A percentile compares a stretch with the other conserved stretches of the same genome.
phyloP scores from a whole-genome alignment of 2,113 vertebrate species.

The Psammodynastes pulverulentus region DNA sequence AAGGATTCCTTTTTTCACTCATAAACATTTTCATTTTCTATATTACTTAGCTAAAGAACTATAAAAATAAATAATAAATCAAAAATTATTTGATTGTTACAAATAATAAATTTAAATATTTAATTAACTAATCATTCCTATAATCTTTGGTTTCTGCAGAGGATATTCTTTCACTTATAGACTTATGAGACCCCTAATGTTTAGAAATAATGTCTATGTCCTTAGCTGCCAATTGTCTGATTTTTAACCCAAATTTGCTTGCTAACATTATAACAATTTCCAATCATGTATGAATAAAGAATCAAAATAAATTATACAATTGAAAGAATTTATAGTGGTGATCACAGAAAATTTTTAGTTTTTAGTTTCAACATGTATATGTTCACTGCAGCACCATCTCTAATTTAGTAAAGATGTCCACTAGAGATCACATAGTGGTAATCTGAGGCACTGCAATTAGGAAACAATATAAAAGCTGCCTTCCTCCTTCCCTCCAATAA shows the following conservation, averaged over 20 bases:
- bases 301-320: background rate
- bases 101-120: background rate
- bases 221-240: background rate
- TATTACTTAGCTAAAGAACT: background rate
- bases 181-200: background rate
- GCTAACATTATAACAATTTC: background rate
- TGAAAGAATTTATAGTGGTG: background rate
- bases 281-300: background rate
- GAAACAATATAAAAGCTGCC: background rate
- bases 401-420: background rate
- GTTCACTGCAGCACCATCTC: background rate
- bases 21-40: background rate
- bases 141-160: background rate
- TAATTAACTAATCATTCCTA: background rate
- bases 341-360: background rate
- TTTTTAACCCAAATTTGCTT: background rate
- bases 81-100: background rate
- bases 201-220: background rate
- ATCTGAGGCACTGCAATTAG: background rate
- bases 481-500: background rate
- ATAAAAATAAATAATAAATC: background rate
- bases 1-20: background rate
- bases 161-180: background rate
- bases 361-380: background rate
- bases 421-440: background rate